Evolutionary conservation across 23 tunicate genomes (phyloP), one percentile per base, ranked within the genome.

Genomic region (Oikopleura albicans): DNA sequence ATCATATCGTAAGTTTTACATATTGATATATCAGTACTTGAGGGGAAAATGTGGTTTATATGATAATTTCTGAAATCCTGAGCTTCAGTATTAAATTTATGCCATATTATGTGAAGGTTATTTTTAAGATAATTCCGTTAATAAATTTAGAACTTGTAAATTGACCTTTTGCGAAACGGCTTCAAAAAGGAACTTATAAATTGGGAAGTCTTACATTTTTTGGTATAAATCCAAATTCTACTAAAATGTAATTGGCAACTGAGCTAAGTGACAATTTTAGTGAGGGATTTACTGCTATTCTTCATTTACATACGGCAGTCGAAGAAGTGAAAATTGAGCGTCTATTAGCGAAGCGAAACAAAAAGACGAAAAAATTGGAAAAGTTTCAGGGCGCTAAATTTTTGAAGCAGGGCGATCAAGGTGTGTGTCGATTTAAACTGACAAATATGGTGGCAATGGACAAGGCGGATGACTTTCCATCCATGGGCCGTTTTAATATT

Each of bases 291-390:
- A 90, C 87, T 66, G 96, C 96, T 0, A 90, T 95, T 41, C 84
- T 95, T 22, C 99, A 95, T 85, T 76, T 95, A 84, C 99, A 95
- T 83, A 95, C 92, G 91, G 91, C 83, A 85, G 97, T 87, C 39
- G 75, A 85, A 63, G 83, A 85, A 36, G 40, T 39, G 39, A 71
- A 34, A 16, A 29, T 71, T 37, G 99, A 95, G 86, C 97, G 91
- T 0, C 86, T 95, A 40, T 31, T 95, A 1, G 89, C 83, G 66
- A 79, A 88, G 31, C 39, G 90, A 35, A 95, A 95, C 71, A 86
- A 92, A n/a, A 90, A 90, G 83, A 93, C 98, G 33, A 93, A 95
- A 37, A 88, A 88, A 29, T 88, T 85, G 79, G 85, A 85, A 86
- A 95, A 88, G 66, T 71, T 71, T 37, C 2, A 34, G 4, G 79